Conservation (phyloP, 2,797 vertebrate genomes). For the Masticophis lateralis region DNA sequence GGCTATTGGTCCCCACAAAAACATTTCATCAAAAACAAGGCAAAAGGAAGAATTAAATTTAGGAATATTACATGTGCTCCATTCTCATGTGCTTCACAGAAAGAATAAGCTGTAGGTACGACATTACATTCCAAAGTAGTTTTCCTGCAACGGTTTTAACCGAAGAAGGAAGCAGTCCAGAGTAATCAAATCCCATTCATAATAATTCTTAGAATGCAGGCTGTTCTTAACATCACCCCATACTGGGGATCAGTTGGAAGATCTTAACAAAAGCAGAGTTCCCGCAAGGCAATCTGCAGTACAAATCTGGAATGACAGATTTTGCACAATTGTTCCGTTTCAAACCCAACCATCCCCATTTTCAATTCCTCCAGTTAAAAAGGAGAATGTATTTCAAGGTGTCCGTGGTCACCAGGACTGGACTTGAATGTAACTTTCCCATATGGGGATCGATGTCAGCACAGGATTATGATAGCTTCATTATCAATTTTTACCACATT, state of each 20-base stretch:
- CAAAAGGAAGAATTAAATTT: neutral
- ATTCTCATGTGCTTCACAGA: neutral
- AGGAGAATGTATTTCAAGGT: neutral
- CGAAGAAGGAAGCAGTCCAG: neutral
- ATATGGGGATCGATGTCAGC: neutral
- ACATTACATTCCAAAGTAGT: neutral
- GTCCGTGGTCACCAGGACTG: neutral
- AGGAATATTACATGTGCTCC: neutral
- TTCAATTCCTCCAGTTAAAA: neutral
- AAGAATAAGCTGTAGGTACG: neutral
- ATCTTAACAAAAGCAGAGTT: neutral
- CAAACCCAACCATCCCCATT: neutral
- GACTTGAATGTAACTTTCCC: neutral
- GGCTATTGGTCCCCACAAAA: slow-evolving; percentile 26
- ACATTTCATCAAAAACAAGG: slow-evolving; percentile 39
- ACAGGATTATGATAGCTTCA: neutral
- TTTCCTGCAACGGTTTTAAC: neutral
- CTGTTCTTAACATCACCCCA: neutral
- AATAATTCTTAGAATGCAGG: neutral
- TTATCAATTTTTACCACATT: too few relatives aligned
- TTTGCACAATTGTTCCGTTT: neutral
- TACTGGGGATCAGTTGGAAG: neutral
- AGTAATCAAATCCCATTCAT: neutral
- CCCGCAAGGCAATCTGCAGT: neutral
- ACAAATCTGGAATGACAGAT: neutral